Percentiles rank a stretch among this genome's conserved stretches.
These are phyloP conservation scores for Ochotona curzoniae DNA, from an alignment of 2,113 vertebrate species.

Conservation along the genomic window DNA sequence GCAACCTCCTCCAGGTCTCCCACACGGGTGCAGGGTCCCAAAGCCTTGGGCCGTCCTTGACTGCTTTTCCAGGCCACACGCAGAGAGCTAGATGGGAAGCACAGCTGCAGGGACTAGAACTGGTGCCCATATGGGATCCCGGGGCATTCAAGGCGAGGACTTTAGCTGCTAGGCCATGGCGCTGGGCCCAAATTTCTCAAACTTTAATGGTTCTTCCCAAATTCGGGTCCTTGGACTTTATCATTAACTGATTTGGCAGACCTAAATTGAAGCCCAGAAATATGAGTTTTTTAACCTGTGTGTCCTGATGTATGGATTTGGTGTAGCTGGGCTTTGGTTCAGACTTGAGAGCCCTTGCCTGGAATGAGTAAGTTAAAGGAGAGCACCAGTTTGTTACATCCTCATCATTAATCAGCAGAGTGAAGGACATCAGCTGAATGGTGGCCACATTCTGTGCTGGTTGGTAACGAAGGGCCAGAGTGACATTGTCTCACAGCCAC, in stretches of 20 bases:
- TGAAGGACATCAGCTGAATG: slow-evolving; percentile 55
- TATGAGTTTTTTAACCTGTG: background rate
- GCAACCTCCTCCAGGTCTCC: no score
- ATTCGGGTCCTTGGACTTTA: background rate
- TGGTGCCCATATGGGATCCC: no score
- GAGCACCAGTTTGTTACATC: slow-evolving; percentile 34
- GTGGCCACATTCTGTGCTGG: slow-evolving; percentile 49
- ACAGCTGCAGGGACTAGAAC: no score
- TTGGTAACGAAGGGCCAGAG: slow-evolving; percentile 47
- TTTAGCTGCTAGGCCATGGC: no score
- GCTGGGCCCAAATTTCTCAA: background rate
- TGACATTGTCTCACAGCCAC: background rate
- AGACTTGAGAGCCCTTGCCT: slow-evolving; percentile 36
- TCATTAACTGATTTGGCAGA: background rate
- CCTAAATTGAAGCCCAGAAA: background rate
- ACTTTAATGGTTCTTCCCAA: background rate
- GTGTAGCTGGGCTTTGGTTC: slow-evolving; percentile 23
- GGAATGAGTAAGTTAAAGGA: slow-evolving; percentile 60
- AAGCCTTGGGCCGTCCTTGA: no score
- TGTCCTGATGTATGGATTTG: slow-evolving; percentile 4
- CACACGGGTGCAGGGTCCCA: no score
- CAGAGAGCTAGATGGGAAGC: no score
- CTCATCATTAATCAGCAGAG: slow-evolving; percentile 54
- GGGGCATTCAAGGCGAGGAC: no score
- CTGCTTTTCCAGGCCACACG: no score